A percentile compares a stretch with the other conserved stretches of the same genome.
Evolutionary conservation across 2,797 vertebrate genomes (phyloP).

Genomic region (Thaleichthys pacificus): DNA sequence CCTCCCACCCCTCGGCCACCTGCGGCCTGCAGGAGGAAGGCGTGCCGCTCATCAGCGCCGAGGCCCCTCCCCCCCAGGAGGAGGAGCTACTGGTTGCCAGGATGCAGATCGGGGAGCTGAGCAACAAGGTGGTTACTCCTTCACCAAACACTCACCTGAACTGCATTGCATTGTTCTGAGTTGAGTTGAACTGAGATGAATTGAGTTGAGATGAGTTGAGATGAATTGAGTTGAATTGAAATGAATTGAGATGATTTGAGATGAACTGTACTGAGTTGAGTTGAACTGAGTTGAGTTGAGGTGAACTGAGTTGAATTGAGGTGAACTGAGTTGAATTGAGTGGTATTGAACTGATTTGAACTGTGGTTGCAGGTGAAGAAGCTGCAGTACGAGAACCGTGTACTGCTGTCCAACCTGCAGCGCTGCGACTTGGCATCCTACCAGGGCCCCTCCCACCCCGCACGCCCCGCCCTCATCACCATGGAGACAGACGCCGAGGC

Average conservation of each 20-base stretch:
- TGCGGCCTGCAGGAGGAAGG: conserved; percentile 82
- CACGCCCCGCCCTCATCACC: conserved; percentile 66
- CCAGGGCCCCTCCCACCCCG: conserved; percentile 70
- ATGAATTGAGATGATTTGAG: background rate
- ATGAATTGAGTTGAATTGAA: background rate
- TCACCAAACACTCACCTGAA: background rate
- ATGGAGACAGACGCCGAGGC: conserved; percentile 92
- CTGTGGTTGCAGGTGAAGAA: conserved; percentile 83
- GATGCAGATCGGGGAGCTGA: conserved; percentile 92
- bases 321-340: background rate
- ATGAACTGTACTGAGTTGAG: background rate
- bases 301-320: background rate
- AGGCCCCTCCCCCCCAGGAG: conserved; percentile 75
- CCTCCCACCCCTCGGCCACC: conserved; percentile 56
- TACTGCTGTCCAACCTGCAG: conserved; percentile 95
- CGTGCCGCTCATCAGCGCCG: conserved; percentile 78
- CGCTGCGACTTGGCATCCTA: conserved; percentile 93
- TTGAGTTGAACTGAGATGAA: background rate
- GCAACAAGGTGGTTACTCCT: conserved; percentile 78
- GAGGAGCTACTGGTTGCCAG: conserved; percentile 88
- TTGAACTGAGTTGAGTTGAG: background rate
- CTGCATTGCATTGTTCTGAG: background rate
- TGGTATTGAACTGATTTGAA: background rate
- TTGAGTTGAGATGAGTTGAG: background rate
- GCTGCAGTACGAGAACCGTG: conserved; percentile 95